Evolutionary conservation across 2,888 invertebrate genomes (phyloP).

Genomic region (Stegana nigrithorax): DNA sequence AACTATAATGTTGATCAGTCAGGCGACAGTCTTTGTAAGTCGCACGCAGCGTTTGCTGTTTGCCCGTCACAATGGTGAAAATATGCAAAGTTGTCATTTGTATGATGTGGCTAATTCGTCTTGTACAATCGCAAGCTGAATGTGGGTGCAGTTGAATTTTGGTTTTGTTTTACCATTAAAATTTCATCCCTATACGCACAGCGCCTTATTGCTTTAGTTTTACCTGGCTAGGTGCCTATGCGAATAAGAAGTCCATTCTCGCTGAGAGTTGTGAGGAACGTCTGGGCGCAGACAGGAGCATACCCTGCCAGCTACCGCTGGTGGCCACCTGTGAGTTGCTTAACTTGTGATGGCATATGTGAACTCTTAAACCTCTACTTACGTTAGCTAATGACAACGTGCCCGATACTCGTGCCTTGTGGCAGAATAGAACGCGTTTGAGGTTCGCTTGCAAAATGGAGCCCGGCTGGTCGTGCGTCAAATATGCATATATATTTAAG

Average conservation of each 20-base stretch:
- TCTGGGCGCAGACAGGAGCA: slow-evolving; percentile 70
- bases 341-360: background rate
- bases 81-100: no score
- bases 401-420: slow-evolving; percentile 75
- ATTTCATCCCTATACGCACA: slow-evolving; percentile 21
- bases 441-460: slow-evolving; percentile 73
- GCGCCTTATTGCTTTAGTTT: slow-evolving; percentile 74
- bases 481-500: slow-evolving; percentile 74
- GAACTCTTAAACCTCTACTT: background rate
- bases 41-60: no score
- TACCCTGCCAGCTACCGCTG: slow-evolving; percentile 75
- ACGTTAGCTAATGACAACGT: slow-evolving; percentile 73
- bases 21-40: no score
- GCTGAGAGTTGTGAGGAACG: slow-evolving; percentile 72
- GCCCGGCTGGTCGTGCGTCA: slow-evolving; percentile 75
- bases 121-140: no score
- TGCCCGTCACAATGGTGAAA: no score
- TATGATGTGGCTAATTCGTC: no score
- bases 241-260: slow-evolving; percentile 71
- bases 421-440: slow-evolving; percentile 70
- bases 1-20: no score
- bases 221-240: slow-evolving; percentile 78
- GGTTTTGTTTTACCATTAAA: background rate
- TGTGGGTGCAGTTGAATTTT: background rate
- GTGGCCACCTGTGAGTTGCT: slow-evolving; percentile 73